These are phyloP conservation scores for Brachycybe producta DNA, from an alignment of 2,888 invertebrate species.

Conservation along the genomic window DNA sequence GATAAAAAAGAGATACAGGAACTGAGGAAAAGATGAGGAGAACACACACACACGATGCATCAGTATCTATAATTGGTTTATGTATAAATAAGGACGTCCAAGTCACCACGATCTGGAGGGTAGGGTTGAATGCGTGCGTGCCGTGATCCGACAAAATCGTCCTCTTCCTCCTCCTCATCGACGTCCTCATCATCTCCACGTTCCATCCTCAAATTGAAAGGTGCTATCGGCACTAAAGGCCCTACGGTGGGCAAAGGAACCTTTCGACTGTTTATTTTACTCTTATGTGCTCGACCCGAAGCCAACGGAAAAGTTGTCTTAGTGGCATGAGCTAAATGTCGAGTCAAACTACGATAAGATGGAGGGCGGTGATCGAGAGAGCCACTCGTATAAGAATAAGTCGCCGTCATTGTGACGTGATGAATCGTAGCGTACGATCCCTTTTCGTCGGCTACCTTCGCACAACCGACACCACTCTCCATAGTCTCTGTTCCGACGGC, in stretches of 20 bases:
- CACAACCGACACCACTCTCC: constrained; percentile 1
- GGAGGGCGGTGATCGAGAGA: constrained; percentile 7
- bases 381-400: constrained; percentile 17
- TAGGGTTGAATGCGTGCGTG: no score
- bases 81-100: no score
- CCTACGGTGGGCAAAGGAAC: neutral
- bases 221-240: constrained; percentile 11
- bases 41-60: no score
- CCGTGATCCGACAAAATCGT: no score
- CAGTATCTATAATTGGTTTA: no score
- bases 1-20: no score
- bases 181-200: constrained; percentile 14
- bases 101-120: constrained; percentile 13
- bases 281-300: constrained; percentile 1
- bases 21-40: no score
- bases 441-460: constrained; percentile 4
- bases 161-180: constrained; percentile 15
- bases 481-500: constrained; percentile 13
- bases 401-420: constrained; percentile 17
- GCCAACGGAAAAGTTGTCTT: constrained; percentile 14
- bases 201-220: constrained; percentile 9
- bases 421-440: constrained; percentile 17
- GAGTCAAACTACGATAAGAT: constrained; percentile 15
- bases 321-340: constrained; percentile 14
- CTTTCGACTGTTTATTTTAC: constrained; percentile 5